Evolutionary conservation across 2,113 vertebrate species (phyloP).

Genomic region (Rhombomys opimus): DNA sequence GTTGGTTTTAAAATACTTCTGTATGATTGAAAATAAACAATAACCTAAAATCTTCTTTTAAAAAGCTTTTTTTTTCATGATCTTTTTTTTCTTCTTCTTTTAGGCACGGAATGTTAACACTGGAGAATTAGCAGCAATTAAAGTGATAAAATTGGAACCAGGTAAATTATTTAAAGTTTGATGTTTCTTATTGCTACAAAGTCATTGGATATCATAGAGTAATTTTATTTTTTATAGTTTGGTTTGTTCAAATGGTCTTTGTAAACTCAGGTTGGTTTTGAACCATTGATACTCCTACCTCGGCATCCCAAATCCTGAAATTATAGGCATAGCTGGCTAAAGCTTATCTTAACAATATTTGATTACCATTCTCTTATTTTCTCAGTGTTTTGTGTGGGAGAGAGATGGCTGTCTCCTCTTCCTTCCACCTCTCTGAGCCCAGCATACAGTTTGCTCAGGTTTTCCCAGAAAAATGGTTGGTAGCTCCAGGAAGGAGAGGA

Average conservation of each 20-base stretch:
- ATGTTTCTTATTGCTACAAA: slow-evolving; percentile 45
- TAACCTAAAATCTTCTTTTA: slow-evolving; percentile 34
- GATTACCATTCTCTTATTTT: not conserved
- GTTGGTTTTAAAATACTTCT: slow-evolving; percentile 20
- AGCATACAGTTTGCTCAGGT: not conserved
- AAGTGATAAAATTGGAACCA: slow-evolving; percentile 99
- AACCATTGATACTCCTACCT: not conserved
- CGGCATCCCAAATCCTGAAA: not conserved
- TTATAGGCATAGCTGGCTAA: not conserved
- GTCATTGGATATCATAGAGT: not conserved
- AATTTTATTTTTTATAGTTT: slow-evolving; percentile 30
- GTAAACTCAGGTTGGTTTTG: not conserved
- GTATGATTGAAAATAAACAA: slow-evolving; percentile 43
- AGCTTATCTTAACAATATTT: slow-evolving; percentile 40
- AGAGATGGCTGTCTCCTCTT: not conserved
- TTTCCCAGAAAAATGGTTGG: not conserved
- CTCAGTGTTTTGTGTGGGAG: not conserved
- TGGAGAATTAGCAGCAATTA: slow-evolving; percentile 96
- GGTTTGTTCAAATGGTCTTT: not conserved
- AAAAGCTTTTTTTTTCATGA: slow-evolving; percentile 51
- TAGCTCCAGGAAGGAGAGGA: not conserved
- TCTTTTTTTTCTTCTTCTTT: slow-evolving; percentile 46
- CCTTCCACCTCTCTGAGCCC: not conserved
- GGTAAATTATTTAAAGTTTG: slow-evolving; percentile 86
- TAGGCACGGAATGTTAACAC: slow-evolving; percentile 97